These are phyloP conservation scores for Diorhabda carinulata DNA, from an alignment of 1,140 invertebrate species.

Conservation along the genomic window DNA sequence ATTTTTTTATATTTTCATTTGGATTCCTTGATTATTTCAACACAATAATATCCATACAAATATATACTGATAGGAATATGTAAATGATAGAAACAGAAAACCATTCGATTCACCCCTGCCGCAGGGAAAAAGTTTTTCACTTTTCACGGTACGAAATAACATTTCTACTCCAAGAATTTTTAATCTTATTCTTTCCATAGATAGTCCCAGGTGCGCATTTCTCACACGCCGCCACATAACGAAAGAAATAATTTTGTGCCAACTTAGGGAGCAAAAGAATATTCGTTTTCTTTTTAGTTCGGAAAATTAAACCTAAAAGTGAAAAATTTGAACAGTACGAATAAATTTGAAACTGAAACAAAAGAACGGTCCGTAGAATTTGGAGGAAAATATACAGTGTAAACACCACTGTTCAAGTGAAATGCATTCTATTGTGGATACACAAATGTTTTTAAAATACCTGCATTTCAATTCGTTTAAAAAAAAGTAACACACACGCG, in stretches of 20 bases:
- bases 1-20: no score
- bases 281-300: slow-evolving; percentile 1
- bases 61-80: no score
- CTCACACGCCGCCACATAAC: not conserved
- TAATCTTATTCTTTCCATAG: slow-evolving; percentile 3
- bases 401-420: no score
- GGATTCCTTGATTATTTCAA: no score
- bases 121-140: not conserved
- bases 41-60: no score
- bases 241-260: slow-evolving; percentile 2
- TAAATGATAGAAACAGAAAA: not conserved
- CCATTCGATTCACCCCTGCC: not conserved
- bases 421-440: no score
- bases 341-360: no score
- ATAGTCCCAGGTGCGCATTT: slow-evolving; percentile 1
- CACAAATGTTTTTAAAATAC: no score
- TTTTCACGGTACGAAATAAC: not conserved
- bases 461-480: no score
- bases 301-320: not conserved
- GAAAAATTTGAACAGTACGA: not conserved
- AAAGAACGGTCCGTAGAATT: no score
- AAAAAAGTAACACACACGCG: no score
- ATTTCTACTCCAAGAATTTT: slow-evolving; percentile 2
- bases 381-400: no score
- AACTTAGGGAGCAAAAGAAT: not conserved